Percentiles rank a stretch among this genome's conserved stretches.
Evolutionary conservation across 2,113 vertebrate species (phyloP).

Genomic region (Lota lota): DNA sequence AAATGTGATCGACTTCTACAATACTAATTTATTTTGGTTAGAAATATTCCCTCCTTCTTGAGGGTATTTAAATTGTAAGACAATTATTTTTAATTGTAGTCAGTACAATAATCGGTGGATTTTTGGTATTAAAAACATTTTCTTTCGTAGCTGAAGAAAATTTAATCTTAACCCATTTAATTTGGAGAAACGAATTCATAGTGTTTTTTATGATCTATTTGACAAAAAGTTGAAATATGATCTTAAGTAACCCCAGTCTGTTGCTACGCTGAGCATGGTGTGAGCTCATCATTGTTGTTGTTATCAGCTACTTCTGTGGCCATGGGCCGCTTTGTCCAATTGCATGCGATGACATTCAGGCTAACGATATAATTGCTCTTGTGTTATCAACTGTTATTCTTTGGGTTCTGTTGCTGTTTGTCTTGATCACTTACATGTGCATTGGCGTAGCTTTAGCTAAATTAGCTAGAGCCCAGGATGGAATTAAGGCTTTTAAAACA

Average conservation of each 20-base stretch:
- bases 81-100: too few species aligned
- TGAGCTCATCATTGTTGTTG: neutral
- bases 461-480: neutral
- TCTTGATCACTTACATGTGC: slow-evolving; percentile 18
- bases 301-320: slow-evolving; percentile 45
- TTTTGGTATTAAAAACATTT: too few species aligned
- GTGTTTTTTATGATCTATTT: neutral
- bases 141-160: too few species aligned
- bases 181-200: neutral
- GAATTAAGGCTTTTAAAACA: slow-evolving; percentile 31
- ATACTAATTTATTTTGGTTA: too few species aligned
- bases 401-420: slow-evolving; percentile 31
- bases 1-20: too few species aligned
- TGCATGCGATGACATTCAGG: slow-evolving; percentile 30
- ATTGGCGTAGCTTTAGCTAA: slow-evolving; percentile 30
- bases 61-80: too few species aligned
- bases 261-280: too few species aligned
- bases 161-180: neutral
- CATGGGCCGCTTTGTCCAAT: slow-evolving; percentile 37
- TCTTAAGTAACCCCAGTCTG: neutral
- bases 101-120: too few species aligned
- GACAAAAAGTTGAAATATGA: neutral
- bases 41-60: too few species aligned
- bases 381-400: slow-evolving; percentile 7
- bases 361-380: slow-evolving; percentile 13